Conservation (phyloP, 2,113 vertebrate genomes). For the Dromas ardeola region DNA sequence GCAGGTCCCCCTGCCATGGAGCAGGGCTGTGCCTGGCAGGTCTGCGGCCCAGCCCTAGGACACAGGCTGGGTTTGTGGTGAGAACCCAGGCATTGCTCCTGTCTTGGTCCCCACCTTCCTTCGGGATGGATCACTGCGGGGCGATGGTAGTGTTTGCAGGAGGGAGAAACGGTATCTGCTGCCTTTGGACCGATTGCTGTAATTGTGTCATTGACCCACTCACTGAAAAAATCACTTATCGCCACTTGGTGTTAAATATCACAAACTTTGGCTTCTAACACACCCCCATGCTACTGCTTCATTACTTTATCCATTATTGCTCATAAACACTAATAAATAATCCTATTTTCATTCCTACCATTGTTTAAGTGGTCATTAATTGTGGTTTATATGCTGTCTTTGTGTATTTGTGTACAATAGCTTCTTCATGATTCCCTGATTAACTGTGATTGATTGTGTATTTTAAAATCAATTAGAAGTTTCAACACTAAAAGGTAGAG, state of each 20-base stretch:
- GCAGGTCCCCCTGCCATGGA: neutral
- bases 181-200: neutral
- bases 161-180: neutral
- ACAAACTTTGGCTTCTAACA: neutral
- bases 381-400: constrained; percentile 65
- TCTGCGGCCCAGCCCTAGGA: neutral
- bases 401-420: constrained; percentile 37
- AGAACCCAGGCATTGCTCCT: neutral
- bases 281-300: neutral
- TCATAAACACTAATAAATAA: constrained; percentile 57
- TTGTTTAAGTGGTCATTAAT: constrained; percentile 64
- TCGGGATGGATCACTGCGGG: neutral
- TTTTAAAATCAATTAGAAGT: constrained; percentile 70
- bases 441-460: constrained; percentile 58
- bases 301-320: constrained; percentile 37
- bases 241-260: neutral
- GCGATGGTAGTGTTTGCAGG: neutral
- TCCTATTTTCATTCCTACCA: constrained; percentile 25
- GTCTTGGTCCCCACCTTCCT: neutral
- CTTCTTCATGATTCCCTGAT: constrained; percentile 61
- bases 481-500: constrained; percentile 42
- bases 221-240: neutral
- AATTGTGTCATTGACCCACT: neutral
- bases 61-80: neutral
- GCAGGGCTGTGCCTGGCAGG: neutral